A percentile compares a stretch with the other conserved stretches of the same genome.
phyloP scores from a whole-genome alignment of 2,113 vertebrate genomes.

The Carassius gibelio region DNA sequence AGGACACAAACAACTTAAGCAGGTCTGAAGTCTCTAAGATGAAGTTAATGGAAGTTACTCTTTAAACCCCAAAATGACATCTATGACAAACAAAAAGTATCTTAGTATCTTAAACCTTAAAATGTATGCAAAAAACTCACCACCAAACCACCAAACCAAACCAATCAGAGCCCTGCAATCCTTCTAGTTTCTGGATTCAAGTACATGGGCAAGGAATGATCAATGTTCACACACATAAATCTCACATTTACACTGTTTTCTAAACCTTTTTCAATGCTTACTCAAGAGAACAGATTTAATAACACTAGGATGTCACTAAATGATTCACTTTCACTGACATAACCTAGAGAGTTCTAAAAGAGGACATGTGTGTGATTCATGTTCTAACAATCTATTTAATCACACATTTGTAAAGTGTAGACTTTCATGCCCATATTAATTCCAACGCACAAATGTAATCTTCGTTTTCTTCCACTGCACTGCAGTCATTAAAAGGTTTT shows the following conservation, averaged over 20 bases:
- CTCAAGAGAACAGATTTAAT: background rate
- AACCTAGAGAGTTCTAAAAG: background rate
- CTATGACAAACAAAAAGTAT: too few relatives aligned
- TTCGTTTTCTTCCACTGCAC: background rate
- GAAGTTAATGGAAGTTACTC: background rate
- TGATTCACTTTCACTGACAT: background rate
- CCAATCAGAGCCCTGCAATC: too few relatives aligned
- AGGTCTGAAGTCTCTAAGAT: background rate
- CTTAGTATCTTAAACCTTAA: too few relatives aligned
- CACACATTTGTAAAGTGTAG: background rate
- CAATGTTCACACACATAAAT: too few relatives aligned
- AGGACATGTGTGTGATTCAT: background rate
- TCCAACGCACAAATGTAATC: background rate
- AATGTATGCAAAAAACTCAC: too few relatives aligned
- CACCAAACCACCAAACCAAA: too few relatives aligned
- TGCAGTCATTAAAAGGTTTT: conserved; percentile 7
- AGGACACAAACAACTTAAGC: background rate
- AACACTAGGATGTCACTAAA: background rate
- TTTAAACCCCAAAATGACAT: background rate
- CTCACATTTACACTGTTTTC: too few relatives aligned
- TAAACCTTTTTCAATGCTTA: background rate
- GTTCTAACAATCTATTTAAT: conserved; percentile 9
- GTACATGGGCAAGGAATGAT: too few relatives aligned
- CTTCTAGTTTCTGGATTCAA: too few relatives aligned
- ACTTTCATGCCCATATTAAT: background rate